Evolutionary conservation across 2,888 invertebrate species (phyloP), one percentile per base, ranked within the genome.

Genomic region (Chymomyza procnemis): DNA sequence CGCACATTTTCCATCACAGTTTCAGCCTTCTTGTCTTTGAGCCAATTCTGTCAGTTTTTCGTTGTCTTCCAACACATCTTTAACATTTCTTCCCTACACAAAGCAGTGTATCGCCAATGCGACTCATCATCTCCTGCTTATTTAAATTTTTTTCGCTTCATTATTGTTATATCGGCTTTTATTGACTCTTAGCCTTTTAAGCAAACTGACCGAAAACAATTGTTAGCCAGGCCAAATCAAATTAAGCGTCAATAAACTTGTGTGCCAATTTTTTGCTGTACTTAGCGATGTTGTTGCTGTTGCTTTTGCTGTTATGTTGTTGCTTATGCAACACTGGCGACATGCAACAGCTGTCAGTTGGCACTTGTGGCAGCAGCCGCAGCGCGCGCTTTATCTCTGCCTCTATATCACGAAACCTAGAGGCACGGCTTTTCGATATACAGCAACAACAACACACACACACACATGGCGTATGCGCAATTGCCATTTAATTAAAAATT

Each of bases 401-500:
- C 34, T 30, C 19, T 62, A 8, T 74, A 81, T 80, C 80, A 70
- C 12, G 34, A 12, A 41, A 41, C 34, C 34, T 41, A 41, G 26
- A 26, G 34, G 34, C 19, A 61, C 60, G 59, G 64, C 66, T 47
- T 19, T 21, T 54, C 9, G 55, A 57, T 67, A 78, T 16, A 14
- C 26, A 6, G 34, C 26, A 6, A 26, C n/a, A n/a, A n/a, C n/a
- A n/a, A n/a, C n/a, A n/a, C n/a, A n/a, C n/a, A n/a, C n/a, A n/a
- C 67, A 71, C 78, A 85, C 74, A 80, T 79, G 77, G 80, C 85
- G 82, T 82, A 85, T 83, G 84, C 84, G 81, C 81, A 78, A 83
- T 85, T 85, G 83, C 80, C 85, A 76, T 83, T 83, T 83, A 83
- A 83, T 83, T 83, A 83, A 83, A 41, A 83, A 83, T 83, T 83